A percentile compares a stretch with the other conserved stretches of the same genome.
These are phyloP conservation scores for Eupeodes corollae DNA, from an alignment of 1,140 invertebrate species.

Conservation along the genomic window DNA sequence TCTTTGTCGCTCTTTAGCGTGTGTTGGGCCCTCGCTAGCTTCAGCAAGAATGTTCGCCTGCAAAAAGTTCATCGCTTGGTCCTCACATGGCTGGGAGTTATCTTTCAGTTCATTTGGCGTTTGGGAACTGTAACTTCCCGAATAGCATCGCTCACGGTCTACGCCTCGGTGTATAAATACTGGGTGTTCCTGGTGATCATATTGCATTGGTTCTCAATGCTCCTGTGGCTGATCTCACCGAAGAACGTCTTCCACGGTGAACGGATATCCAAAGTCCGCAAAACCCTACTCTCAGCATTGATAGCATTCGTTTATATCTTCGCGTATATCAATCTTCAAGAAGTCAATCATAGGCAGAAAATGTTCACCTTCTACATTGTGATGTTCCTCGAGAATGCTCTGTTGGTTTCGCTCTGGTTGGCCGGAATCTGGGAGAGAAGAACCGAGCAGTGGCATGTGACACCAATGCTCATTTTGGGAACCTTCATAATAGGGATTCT, in stretches of 20 bases:
- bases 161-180: conserved; percentile 71
- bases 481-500: conserved; percentile 65
- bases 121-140: conserved; percentile 75
- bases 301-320: conserved; percentile 81
- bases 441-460: conserved; percentile 26
- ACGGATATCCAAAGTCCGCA: conserved; percentile 52
- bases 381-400: conserved; percentile 78
- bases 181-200: conserved; percentile 71
- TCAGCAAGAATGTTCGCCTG: conserved; percentile 73
- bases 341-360: conserved; percentile 65
- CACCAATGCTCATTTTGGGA: conserved; percentile 47
- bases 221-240: conserved; percentile 66
- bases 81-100: conserved; percentile 80
- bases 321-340: conserved; percentile 81
- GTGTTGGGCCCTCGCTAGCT: conserved; percentile 83
- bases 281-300: conserved; percentile 55
- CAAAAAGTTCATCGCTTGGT: conserved; percentile 73
- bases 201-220: conserved; percentile 58
- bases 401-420: conserved; percentile 61
- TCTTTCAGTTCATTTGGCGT: conserved; percentile 72
- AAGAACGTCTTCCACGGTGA: conserved; percentile 74
- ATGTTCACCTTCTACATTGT: conserved; percentile 83
- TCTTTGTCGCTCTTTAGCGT: conserved; percentile 71
- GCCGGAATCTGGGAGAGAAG: conserved; percentile 40
- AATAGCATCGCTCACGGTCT: conserved; percentile 69